Conservation (phyloP, 1,140 invertebrate species). For the Formica selysi region DNA sequence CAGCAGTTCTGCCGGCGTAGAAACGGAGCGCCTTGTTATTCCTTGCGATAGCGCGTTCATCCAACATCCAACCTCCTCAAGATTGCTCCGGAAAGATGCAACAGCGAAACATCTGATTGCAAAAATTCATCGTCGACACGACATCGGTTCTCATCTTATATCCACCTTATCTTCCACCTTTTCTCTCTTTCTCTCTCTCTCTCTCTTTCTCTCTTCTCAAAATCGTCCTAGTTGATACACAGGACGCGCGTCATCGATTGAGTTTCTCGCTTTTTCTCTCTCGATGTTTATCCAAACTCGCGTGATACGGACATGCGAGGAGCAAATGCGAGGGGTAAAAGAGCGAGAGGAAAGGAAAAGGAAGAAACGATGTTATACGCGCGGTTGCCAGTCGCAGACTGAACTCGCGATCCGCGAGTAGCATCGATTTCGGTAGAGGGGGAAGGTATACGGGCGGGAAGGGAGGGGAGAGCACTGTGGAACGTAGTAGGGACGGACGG, state of each 20-base stretch:
- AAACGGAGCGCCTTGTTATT: slow-evolving; percentile 58
- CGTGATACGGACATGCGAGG: slow-evolving; percentile 20
- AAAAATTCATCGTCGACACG: slow-evolving; percentile 34
- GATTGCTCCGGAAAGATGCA: slow-evolving; percentile 52
- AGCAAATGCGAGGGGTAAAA: not conserved
- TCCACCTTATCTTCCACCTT: not conserved
- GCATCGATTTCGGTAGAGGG: slow-evolving; percentile 79
- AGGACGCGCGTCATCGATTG: slow-evolving; percentile 15
- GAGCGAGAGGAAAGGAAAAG: slow-evolving; percentile 15
- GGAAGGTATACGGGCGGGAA: slow-evolving; percentile 64
- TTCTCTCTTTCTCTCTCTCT: not conserved
- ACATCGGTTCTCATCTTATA: slow-evolving; percentile 41
- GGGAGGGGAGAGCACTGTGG: slow-evolving; percentile 51
- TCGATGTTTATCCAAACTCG: not conserved
- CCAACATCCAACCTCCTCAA: slow-evolving; percentile 65
- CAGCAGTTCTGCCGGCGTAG: not conserved
- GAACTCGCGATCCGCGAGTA: slow-evolving; percentile 78
- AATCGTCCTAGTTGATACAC: slow-evolving; percentile 13
- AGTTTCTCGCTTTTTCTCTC: not conserved
- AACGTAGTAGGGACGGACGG: slow-evolving; percentile 64
- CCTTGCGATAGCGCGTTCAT: slow-evolving; percentile 60
- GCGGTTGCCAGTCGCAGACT: slow-evolving; percentile 79
- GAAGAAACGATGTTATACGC: slow-evolving; percentile 71
- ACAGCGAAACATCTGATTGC: not conserved
- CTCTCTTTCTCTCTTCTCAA: not conserved